Evolutionary conservation across 2,797 vertebrate genomes (phyloP).

Genomic region (Neostethus bicornis): DNA sequence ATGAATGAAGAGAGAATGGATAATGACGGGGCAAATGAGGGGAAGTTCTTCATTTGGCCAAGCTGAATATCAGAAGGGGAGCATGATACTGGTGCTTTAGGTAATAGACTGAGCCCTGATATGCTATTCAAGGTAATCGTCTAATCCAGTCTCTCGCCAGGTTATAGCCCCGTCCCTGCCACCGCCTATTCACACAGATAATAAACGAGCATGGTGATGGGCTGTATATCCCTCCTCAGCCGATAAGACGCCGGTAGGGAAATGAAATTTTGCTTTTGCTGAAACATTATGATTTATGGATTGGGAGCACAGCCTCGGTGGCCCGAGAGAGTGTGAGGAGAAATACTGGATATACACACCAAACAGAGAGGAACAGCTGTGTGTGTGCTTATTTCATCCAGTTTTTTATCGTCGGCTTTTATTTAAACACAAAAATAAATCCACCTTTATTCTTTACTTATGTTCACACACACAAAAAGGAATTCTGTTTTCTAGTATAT

Average conservation of each 20-base stretch:
- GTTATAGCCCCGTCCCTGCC: slow-evolving; percentile 89
- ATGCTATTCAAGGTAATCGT: slow-evolving; percentile 72
- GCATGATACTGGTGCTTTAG: slow-evolving; percentile 52
- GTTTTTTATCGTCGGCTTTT: slow-evolving; percentile 28
- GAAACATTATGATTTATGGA: slow-evolving; percentile 99
- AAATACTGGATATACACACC: slow-evolving; percentile 16
- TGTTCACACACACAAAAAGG: too few relatives aligned
- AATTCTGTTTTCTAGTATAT: too few relatives aligned
- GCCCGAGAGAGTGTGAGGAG: slow-evolving; percentile 29
- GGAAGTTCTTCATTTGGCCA: slow-evolving; percentile 23
- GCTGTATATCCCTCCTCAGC: slow-evolving; percentile 88
- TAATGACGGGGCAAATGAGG: slow-evolving; percentile 59
- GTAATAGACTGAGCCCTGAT: slow-evolving; percentile 73
- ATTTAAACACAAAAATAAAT: too few relatives aligned
- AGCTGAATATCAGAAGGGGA: slow-evolving; percentile 55
- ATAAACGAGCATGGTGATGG: slow-evolving; percentile 92
- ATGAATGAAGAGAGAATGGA: slow-evolving; percentile 45
- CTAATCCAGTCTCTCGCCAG: slow-evolving; percentile 68
- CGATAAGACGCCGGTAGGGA: slow-evolving; percentile 95
- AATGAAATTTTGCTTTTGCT: slow-evolving; percentile 99
- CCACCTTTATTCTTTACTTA: too few relatives aligned
- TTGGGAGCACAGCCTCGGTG: slow-evolving; percentile 87
- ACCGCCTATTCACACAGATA: slow-evolving; percentile 94
- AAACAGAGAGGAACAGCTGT: slow-evolving; percentile 13
- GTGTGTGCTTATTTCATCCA: slow-evolving; percentile 42